A percentile compares a stretch with the other conserved stretches of the same genome.
Conservation (phyloP, 2,888 invertebrate species). For the Drosophila merina region DNA sequence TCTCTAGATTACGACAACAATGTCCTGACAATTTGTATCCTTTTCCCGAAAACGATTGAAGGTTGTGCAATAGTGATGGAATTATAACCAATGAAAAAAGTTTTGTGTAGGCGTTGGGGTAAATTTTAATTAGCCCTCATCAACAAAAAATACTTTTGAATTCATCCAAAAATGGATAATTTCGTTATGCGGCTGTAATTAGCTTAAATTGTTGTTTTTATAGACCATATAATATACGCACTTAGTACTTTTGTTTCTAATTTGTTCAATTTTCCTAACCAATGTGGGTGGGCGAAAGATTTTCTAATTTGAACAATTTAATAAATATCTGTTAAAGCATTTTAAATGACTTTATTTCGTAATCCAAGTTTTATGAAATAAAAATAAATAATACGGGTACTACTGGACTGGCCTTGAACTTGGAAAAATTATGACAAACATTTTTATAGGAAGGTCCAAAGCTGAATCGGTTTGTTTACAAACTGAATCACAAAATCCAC, state of each 20-base stretch:
- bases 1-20: neutral
- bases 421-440: no score
- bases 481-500: no score
- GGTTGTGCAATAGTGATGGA: no score
- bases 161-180: neutral
- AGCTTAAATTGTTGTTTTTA: neutral
- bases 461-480: no score
- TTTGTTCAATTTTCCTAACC: neutral
- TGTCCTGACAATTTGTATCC: slow-evolving; percentile 4
- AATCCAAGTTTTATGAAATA: no score
- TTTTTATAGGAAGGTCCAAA: no score
- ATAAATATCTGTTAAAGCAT: no score
- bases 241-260: neutral
- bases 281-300: no score
- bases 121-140: neutral
- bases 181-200: neutral
- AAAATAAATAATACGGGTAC: no score
- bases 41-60: neutral
- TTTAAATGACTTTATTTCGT: no score
- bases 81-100: neutral
- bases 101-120: neutral
- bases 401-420: no score
- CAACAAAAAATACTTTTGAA: neutral
- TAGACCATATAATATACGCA: neutral
- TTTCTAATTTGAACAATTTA: no score